Conservation (phyloP, 37 sponge, comb jelly and placozoan genomes). For the Hexactinellida sp. region DNA sequence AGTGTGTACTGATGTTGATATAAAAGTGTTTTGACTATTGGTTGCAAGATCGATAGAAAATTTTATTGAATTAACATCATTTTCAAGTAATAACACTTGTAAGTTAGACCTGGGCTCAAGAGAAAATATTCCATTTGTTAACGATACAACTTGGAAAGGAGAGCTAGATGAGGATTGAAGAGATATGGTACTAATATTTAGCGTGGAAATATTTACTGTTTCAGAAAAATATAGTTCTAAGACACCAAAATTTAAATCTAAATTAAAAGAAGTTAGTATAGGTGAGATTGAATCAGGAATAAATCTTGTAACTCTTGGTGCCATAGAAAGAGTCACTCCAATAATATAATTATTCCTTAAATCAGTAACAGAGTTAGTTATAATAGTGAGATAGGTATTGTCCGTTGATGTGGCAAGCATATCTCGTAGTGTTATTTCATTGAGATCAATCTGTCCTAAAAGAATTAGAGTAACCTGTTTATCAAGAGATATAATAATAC, state of each 20-base stretch:
- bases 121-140: slow-evolving; percentile 25
- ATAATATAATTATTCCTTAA: slow-evolving; percentile 23
- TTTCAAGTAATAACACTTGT: slow-evolving; percentile 20
- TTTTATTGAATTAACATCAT: slow-evolving; percentile 57
- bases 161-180: slow-evolving; percentile 25
- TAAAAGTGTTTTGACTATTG: slow-evolving; percentile 27
- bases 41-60: slow-evolving; percentile 37
- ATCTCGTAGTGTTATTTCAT: slow-evolving; percentile 21
- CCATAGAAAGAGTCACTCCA: not conserved
- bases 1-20: slow-evolving; percentile 23
- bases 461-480: not conserved
- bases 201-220: slow-evolving; percentile 53
- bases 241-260: slow-evolving; percentile 45
- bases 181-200: slow-evolving; percentile 40
- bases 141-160: not conserved
- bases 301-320: slow-evolving; percentile 20
- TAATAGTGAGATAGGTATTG: slow-evolving; percentile 24
- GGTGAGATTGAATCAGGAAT: slow-evolving; percentile 31
- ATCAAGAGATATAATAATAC: slow-evolving; percentile 21
- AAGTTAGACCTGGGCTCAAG: slow-evolving; percentile 35
- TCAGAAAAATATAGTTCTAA: slow-evolving; percentile 57
- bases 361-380: slow-evolving; percentile 20
- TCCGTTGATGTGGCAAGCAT: slow-evolving; percentile 25
- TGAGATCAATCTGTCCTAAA: slow-evolving; percentile 21
- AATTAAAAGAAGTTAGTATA: slow-evolving; percentile 29